Evolutionary conservation across 2,888 invertebrate species (phyloP).

Genomic region (Crossocerus cetratus): DNA sequence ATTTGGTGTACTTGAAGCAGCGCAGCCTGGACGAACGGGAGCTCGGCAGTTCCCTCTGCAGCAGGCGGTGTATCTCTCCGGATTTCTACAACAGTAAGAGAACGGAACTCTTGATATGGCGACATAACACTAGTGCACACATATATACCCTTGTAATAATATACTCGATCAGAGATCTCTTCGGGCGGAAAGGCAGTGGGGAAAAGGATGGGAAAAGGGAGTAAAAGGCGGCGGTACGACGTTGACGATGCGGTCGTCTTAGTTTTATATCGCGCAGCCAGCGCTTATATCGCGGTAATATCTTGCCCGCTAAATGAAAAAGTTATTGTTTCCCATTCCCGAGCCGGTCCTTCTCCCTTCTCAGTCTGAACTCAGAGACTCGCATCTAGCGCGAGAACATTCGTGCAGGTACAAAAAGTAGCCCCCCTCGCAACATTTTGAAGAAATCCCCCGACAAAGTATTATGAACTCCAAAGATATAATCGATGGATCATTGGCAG

Average conservation of each 20-base stretch:
- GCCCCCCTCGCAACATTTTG: no score
- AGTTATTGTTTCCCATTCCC: conserved; percentile 66
- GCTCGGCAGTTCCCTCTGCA: neutral
- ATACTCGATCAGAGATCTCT: conserved; percentile 56
- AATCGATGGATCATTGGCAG: no score
- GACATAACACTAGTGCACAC: conserved; percentile 21
- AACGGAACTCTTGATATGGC: conserved; percentile 53
- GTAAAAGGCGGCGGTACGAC: conserved; percentile 37
- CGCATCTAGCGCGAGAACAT: no score
- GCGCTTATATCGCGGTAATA: conserved; percentile 61
- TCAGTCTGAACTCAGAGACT: no score
- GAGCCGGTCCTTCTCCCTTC: conserved; percentile 15
- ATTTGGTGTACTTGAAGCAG: no score
- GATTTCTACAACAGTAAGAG: conserved; percentile 47
- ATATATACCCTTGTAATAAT: conserved; percentile 44
- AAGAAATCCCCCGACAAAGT: no score
- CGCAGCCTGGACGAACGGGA: neutral
- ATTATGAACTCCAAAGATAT: no score
- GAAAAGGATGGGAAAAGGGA: conserved; percentile 17
- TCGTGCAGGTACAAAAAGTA: no score
- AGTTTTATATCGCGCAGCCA: conserved; percentile 55
- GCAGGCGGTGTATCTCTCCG: neutral
- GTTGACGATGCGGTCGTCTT: conserved; percentile 42
- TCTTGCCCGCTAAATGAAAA: conserved; percentile 63
- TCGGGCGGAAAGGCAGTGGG: conserved; percentile 7